These are phyloP conservation scores for Trachelipus rathkii DNA, from an alignment of 1,140 invertebrate genomes.

Conservation along the genomic window DNA sequence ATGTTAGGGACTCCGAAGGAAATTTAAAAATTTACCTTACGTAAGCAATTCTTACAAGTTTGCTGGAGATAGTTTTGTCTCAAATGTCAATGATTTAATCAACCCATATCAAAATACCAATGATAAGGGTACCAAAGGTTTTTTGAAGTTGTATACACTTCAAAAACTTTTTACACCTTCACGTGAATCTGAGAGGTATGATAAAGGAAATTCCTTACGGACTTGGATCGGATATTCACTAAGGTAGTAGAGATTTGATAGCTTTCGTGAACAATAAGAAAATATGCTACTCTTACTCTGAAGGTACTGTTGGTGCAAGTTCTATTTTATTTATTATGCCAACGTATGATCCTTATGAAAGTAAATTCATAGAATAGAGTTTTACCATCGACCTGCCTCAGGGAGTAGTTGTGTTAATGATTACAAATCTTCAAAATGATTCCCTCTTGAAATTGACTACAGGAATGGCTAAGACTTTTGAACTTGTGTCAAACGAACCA, in stretches of 20 bases:
- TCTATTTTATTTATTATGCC: constrained; percentile 58
- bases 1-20: constrained; percentile 53
- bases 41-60: constrained; percentile 65
- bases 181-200: constrained; percentile 29
- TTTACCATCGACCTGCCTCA: constrained; percentile 45
- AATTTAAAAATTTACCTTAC: constrained; percentile 58
- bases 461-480: neutral
- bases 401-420: constrained; percentile 57
- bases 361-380: constrained; percentile 11
- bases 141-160: constrained; percentile 53
- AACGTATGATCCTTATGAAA: constrained; percentile 18
- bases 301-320: constrained; percentile 60
- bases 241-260: constrained; percentile 1
- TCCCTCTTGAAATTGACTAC: neutral
- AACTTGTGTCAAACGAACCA: neutral
- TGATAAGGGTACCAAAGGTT: constrained; percentile 47
- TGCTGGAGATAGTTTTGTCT: constrained; percentile 65
- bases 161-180: constrained; percentile 53
- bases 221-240: constrained; percentile 25
- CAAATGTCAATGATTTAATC: constrained; percentile 58
- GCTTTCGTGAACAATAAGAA: constrained; percentile 21
- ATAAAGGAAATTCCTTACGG: constrained; percentile 16
- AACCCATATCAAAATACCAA: constrained; percentile 53
- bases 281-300: constrained; percentile 52
- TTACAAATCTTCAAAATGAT: constrained; percentile 51